Evolutionary conservation across 2,888 invertebrate species (phyloP).

Genomic region (Pseudanteris insignis): DNA sequence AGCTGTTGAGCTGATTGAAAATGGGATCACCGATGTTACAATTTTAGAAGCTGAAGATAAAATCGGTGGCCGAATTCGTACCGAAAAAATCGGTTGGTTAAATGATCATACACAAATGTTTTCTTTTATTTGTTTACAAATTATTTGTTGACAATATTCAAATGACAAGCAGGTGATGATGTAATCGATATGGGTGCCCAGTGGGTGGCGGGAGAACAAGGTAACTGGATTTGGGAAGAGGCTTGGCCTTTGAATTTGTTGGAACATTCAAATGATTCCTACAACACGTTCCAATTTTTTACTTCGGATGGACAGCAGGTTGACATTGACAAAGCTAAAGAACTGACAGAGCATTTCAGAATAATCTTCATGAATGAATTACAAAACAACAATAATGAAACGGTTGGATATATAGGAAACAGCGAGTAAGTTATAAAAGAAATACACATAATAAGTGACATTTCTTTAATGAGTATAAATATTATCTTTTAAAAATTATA

Average conservation of each 20-base stretch:
- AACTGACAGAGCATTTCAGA: conserved; percentile 4
- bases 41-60: conserved; percentile 68
- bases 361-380: neutral
- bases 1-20: conserved; percentile 67
- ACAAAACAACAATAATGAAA: conserved; percentile 9
- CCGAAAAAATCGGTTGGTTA: conserved; percentile 63
- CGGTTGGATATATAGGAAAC: conserved; percentile 7
- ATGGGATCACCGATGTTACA: conserved; percentile 66
- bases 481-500: no score
- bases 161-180: conserved; percentile 8
- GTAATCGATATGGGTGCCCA: conserved; percentile 50
- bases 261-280: conserved; percentile 3
- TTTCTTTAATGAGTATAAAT: no score
- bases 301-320: conserved; percentile 9
- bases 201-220: conserved; percentile 53
- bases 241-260: conserved; percentile 50
- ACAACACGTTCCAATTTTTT: conserved; percentile 8
- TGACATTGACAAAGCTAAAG: neutral
- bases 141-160: no score
- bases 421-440: no score
- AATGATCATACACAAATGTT: no score
- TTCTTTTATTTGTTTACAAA: no score
- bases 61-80: conserved; percentile 68
- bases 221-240: conserved; percentile 51
- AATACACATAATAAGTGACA: no score